phyloP scores from a whole-genome alignment of 2,113 vertebrate genomes.

The Oreochromis spilurus region DNA sequence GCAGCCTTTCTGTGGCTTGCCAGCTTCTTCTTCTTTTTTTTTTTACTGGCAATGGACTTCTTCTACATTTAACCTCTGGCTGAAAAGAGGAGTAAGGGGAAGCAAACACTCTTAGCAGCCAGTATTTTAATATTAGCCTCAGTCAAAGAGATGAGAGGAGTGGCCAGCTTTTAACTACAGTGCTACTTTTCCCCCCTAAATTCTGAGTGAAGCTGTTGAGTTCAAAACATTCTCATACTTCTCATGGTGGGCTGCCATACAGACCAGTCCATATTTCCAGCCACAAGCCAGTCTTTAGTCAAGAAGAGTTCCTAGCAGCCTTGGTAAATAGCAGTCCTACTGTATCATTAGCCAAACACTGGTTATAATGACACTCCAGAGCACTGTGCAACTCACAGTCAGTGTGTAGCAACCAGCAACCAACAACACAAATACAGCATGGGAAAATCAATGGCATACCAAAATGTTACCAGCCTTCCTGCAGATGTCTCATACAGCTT shows the following conservation, averaged over 20 bases:
- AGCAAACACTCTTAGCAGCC: neutral
- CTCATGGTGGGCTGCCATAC: conserved; percentile 8
- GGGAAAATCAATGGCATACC: conserved; percentile 31
- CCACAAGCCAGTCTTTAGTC: conserved; percentile 49
- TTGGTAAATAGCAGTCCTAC: conserved; percentile 49
- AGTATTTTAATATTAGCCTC: conserved; percentile 30
- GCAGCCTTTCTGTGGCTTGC: neutral
- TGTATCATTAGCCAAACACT: conserved; percentile 61
- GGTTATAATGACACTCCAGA: conserved; percentile 61
- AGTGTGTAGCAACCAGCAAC: conserved; percentile 59
- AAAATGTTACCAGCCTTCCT: conserved; percentile 39
- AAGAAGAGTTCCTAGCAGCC: conserved; percentile 38
- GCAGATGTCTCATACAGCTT: conserved; percentile 46
- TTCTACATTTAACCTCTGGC: conserved; percentile 22
- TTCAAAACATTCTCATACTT: conserved; percentile 36
- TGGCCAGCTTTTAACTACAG: neutral
- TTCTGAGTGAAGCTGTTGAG: neutral
- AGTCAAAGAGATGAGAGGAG: neutral
- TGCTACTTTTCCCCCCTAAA: neutral
- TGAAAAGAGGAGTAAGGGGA: neutral
- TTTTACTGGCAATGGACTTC: neutral
- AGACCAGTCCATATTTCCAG: conserved; percentile 50
- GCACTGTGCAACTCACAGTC: conserved; percentile 14
- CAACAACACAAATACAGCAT: conserved; percentile 56
- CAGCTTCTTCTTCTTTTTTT: neutral